Evolutionary conservation across 2,888 invertebrate species (phyloP), one percentile per base, ranked within the genome.

Genomic region (Lumbricus terrestris): DNA sequence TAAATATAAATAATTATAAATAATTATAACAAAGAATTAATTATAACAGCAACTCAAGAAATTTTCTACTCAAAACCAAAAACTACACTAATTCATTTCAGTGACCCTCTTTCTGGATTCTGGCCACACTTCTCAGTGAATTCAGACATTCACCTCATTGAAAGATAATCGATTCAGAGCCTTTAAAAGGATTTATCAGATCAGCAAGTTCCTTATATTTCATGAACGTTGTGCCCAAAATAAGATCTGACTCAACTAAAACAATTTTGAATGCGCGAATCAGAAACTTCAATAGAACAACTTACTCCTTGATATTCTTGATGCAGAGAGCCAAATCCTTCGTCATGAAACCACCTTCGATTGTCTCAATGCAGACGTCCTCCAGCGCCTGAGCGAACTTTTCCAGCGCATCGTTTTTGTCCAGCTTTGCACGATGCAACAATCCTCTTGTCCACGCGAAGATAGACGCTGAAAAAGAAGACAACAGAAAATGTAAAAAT

Each of bases 291-390:
- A 33, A 33, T 15, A 38, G 35, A 34, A 97, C 97, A 34, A 97
- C 97, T 93, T 96, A 97, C 95, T 96, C 96, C 91, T 94, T 94
- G 96, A 97, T 97, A 92, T 98, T 98, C 95, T 99, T 99, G 94
- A 99, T 97, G 95, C 99, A 99, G 95, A 99, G 98, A 88, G 99
- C 99, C 94, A 99, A 96, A 96, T 99, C 99, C 95, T 99, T 99
- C 90, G 99, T 99, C 98, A 99, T 98, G 92, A 96, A 96, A 47
- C 99, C 99, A 90, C 97, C 96, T 95, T 99, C 98, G 92, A 99
- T 98, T 0, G 99, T 99, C 93, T 97, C 97, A 91, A 99, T 95
- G 95, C 99, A 99, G 34, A 98, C 98, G 92, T 96, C 96, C 94
- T 99, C 99, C 90, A 99, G 96, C 38, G 96, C 96, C 93, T 97